Evolutionary conservation across 2,888 invertebrate genomes (phyloP), one percentile per base, ranked within the genome.

Genomic region (Eudemis profundana): DNA sequence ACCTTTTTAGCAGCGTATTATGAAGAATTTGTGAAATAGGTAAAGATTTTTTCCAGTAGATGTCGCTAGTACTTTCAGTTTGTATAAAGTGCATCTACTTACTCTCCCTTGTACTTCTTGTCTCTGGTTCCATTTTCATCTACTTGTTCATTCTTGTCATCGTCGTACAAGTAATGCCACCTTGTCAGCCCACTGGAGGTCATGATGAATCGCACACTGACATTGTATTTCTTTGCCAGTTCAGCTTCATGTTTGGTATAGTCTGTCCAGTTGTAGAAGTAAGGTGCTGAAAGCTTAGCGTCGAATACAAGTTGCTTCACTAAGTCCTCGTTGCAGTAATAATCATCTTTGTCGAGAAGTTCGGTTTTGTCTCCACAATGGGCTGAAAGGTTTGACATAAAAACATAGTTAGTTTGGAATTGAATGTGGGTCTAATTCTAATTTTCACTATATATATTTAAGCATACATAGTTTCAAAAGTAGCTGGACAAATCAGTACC

Each of bases 121-220:
- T 70, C 67, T 27, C 86, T 78, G 10, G 75, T 73, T 0, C 92
- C 92, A 49, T 77, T 70, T 44, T 87, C 87, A 61, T 86, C 80
- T 0, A 92, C 89, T 21, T 74, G 68, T 68, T 92, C 92, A 67
- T 93, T 93, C 74, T 94, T 95, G 15, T 93, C 86, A 42, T 93
- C 92, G 40, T 94, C 94, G 64, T 92, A 93, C 47, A 96, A 94
- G 72, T 96, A 95, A 82, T 97, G 96, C 97, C 98, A 98, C 59
- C 97, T 93, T 0, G 97, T 97, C 0, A 98, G 87, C 0, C 98
- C 98, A 78, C 97, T 97, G 84, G 97, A 96, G 0, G 98, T 98
- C 0, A 97, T 96, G 21, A 97, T 95, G 82, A 97, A 98, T 47
- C 97, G 93, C 15, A 97, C 87, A 44, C 95, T 95, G 3, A 96